A percentile compares a stretch with the other conserved stretches of the same genome.
These are phyloP conservation scores for Hippopotamyrus pictus DNA, from an alignment of 2,797 vertebrate genomes.

Conservation along the genomic window DNA sequence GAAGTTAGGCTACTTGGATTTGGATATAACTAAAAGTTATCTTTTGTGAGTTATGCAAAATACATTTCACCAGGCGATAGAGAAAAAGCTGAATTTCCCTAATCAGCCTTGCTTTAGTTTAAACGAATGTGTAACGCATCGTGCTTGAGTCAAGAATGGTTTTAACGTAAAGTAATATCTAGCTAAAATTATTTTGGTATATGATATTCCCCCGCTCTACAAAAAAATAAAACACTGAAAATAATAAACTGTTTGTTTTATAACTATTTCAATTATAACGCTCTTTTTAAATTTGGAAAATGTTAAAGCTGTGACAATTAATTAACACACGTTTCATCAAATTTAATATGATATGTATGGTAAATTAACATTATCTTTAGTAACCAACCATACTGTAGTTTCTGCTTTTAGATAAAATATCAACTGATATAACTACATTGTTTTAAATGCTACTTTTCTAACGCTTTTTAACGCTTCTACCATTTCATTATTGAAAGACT, in stretches of 20 bases:
- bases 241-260: not conserved
- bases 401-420: not conserved
- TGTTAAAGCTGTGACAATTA: not conserved
- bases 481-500: not conserved
- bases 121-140: not conserved
- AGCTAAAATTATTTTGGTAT: not conserved
- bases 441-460: not conserved
- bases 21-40: not conserved
- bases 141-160: not conserved
- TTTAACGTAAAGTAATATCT: not conserved
- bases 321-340: not conserved
- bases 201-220: not conserved
- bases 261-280: not conserved
- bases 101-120: not conserved
- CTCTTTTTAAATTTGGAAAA: not conserved
- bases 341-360: not conserved
- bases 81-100: not conserved
- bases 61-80: not conserved
- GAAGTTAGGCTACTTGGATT: not conserved
- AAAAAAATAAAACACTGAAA: not conserved
- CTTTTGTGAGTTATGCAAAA: not conserved
- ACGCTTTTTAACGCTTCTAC: not conserved
- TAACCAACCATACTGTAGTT: not conserved
- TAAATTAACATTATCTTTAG: not conserved
- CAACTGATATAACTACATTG: not conserved